Evolutionary conservation across 2,113 vertebrate species (phyloP), one percentile per base, ranked within the genome.

Genomic region (Morone chrysops): DNA sequence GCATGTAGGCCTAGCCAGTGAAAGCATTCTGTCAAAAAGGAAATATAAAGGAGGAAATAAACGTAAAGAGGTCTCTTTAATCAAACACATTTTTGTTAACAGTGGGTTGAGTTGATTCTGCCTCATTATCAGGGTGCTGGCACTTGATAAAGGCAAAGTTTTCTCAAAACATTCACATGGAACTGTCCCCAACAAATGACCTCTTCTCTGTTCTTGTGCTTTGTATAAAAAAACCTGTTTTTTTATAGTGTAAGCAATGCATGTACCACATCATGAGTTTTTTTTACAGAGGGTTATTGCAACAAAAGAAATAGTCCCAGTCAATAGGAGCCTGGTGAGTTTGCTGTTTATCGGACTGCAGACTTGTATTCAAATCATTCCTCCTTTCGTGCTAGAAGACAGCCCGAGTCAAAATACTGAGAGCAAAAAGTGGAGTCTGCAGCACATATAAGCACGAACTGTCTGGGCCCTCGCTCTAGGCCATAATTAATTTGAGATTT

Each of bases 401-500:
- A 92, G 86, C 70, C 75, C 72, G 84, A 91, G 75, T 67, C 84
- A 94, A 95, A 95, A 95, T 91, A 93, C 87, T 18, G 78, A 95
- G 93, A 91, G 93, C 95, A 95, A 92, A 91, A 92, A 93, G 94
- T 91, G 78, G 93, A 96, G 97, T 93, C 96, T 96, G 95, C 95
- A 95, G 93, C 90, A 94, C 95, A 95, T 94, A 95, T 95, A 96
- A 93, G 95, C 96, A 95, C 96, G 93, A 94, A 96, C 95, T 91
- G 97, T 98, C 97, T 98, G 96, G 96, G 95, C 97, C 95, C 96
- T 97, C 90, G 96, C 98, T 98, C 92, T 89, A 94, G 97, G 97
- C 97, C 97, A 97, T 98, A 97, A 99, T 99, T 99, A 98, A 99
- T 99, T 97, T 97, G 97, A 98, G 97, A 98, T 99, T 98, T 99